These are phyloP conservation scores for Pantelozetes paolii DNA, from an alignment of 2,888 invertebrate species.

Conservation along the genomic window DNA sequence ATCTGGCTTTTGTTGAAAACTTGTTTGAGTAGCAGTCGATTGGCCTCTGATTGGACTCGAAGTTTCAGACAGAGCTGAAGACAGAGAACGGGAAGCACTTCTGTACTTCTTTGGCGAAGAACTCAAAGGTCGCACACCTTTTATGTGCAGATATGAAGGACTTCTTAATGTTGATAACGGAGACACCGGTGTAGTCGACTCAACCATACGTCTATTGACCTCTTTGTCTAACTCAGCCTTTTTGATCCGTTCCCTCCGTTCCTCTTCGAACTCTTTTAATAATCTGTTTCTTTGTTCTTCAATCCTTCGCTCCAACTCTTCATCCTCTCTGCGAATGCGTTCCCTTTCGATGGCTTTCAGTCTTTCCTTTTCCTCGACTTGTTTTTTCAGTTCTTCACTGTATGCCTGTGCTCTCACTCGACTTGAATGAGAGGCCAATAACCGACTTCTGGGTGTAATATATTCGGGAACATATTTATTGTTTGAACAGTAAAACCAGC, in stretches of 20 bases:
- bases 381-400: constrained; percentile 36
- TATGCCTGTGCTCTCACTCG: constrained; percentile 37
- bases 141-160: constrained; percentile 14
- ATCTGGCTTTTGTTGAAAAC: not conserved
- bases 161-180: not conserved
- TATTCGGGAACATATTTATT: not conserved
- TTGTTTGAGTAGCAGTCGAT: not conserved
- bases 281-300: constrained; percentile 29
- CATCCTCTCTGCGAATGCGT: constrained; percentile 14
- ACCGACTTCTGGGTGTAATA: constrained; percentile 24
- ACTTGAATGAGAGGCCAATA: constrained; percentile 34
- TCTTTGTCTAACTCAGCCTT: not conserved
- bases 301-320: constrained; percentile 38
- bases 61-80: not conserved
- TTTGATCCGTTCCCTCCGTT: constrained; percentile 19
- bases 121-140: not conserved
- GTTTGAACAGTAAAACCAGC: not conserved
- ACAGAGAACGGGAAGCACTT: not conserved
- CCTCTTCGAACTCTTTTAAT: constrained; percentile 39
- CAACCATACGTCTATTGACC: not conserved
- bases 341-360: constrained; percentile 6
- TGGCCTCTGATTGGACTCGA: too few species aligned
- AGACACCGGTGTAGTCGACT: not conserved
- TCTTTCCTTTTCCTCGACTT: constrained; percentile 42
- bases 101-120: too few species aligned